A percentile compares a stretch with the other conserved stretches of the same genome.
phyloP scores from a whole-genome alignment of 2,113 vertebrate genomes.

The Datnioides undecimradiatus region DNA sequence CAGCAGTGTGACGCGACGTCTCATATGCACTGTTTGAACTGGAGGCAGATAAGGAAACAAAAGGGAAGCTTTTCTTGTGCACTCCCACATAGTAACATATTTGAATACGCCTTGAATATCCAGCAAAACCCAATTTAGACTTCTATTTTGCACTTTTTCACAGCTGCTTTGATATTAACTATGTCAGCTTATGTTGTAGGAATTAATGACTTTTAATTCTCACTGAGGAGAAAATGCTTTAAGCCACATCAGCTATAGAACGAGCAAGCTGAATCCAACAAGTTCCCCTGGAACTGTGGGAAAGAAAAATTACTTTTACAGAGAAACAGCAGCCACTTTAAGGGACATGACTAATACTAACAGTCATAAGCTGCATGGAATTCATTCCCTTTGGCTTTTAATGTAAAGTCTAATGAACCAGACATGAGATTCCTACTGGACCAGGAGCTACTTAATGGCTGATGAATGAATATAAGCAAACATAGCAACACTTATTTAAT shows the following conservation, averaged over 20 bases:
- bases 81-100: slow-evolving; percentile 18
- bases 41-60: slow-evolving; percentile 52
- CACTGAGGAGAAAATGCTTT: slow-evolving; percentile 11
- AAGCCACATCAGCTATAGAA: not conserved
- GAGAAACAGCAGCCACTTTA: slow-evolving; percentile 36
- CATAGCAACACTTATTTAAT: slow-evolving; percentile 73
- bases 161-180: slow-evolving; percentile 30
- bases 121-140: slow-evolving; percentile 42
- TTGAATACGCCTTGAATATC: slow-evolving; percentile 38
- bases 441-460: slow-evolving; percentile 72
- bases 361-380: slow-evolving; percentile 49
- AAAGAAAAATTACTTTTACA: slow-evolving; percentile 23
- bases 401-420: slow-evolving; percentile 76
- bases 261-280: slow-evolving; percentile 19
- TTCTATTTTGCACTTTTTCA: slow-evolving; percentile 15
- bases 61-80: slow-evolving; percentile 37
- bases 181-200: slow-evolving; percentile 2
- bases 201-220: slow-evolving; percentile 32
- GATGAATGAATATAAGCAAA: slow-evolving; percentile 81
- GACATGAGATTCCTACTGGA: slow-evolving; percentile 60
- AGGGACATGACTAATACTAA: slow-evolving; percentile 57
- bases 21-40: slow-evolving; percentile 58
- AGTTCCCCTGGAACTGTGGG: slow-evolving; percentile 21
- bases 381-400: slow-evolving; percentile 62
- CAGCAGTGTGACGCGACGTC: slow-evolving; percentile 14